Conservation (phyloP, 1,140 invertebrate genomes). For the Temnothorax curvispinosus region DNA sequence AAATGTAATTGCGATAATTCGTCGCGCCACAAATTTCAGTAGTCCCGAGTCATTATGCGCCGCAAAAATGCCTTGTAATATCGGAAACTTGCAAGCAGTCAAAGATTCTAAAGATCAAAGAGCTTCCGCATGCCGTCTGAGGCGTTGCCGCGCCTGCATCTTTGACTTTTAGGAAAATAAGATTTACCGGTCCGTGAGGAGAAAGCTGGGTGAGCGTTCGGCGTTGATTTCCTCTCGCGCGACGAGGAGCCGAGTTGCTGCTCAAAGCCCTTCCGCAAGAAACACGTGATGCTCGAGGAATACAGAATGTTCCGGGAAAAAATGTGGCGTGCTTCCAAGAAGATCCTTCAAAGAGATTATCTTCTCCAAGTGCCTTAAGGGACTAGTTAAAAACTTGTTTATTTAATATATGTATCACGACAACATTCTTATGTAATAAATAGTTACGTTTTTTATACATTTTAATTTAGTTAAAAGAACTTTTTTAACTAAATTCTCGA, state of each 20-base stretch:
- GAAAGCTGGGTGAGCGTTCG: conserved; percentile 25
- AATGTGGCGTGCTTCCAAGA: background rate
- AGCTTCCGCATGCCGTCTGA: conserved; percentile 10
- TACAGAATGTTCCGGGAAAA: conserved; percentile 18
- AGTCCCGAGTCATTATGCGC: background rate
- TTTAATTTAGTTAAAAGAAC: background rate
- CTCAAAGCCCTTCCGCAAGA: conserved; percentile 25
- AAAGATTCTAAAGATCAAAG: conserved; percentile 50
- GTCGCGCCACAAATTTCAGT: background rate
- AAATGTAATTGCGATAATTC: background rate
- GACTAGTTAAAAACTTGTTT: background rate
- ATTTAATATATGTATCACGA: background rate
- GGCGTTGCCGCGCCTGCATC: conserved; percentile 18
- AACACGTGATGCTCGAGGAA: conserved; percentile 21
- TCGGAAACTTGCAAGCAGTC: conserved; percentile 7
- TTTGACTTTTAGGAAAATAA: conserved; percentile 58
- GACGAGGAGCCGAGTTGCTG: background rate
- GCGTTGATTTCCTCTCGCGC: conserved; percentile 46
- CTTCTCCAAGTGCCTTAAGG: background rate
- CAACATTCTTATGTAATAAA: background rate
- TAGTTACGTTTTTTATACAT: background rate
- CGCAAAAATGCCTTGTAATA: background rate
- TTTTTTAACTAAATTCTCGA: background rate
- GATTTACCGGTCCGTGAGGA: conserved; percentile 36
- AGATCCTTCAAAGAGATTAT: conserved; percentile 1